These are phyloP conservation scores for Agrilus cyanescens DNA, from an alignment of 2,888 invertebrate species.

Conservation along the genomic window DNA sequence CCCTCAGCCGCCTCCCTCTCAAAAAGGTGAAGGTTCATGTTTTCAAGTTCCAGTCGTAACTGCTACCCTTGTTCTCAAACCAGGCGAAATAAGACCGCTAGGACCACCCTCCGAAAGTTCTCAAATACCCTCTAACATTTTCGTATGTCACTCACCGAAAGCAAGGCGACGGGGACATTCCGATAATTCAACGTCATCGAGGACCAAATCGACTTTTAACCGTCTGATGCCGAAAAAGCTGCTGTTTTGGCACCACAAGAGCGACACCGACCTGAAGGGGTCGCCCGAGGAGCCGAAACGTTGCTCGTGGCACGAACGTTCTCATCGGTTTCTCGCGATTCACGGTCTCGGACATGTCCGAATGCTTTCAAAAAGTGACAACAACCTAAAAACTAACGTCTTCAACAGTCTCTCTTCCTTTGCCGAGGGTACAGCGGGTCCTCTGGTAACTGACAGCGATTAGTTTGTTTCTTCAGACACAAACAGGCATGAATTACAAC, in stretches of 20 bases:
- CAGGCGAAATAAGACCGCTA: constrained; percentile 31
- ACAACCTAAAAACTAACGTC: constrained; percentile 17
- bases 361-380: constrained; percentile 26
- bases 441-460: too few relatives aligned
- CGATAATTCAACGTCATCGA: constrained; percentile 12
- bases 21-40: constrained; percentile 8
- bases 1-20: constrained; percentile 33
- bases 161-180: constrained; percentile 19
- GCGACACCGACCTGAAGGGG: constrained; percentile 17
- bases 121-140: constrained; percentile 13
- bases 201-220: constrained; percentile 18
- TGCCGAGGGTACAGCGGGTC: too few relatives aligned
- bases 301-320: constrained; percentile 24
- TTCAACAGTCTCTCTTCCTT: too few relatives aligned
- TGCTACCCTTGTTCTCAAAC: constrained; percentile 39
- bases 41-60: constrained; percentile 28
- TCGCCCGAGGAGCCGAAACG: constrained; percentile 14
- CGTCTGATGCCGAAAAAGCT: constrained; percentile 43
- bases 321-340: background rate
- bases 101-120: constrained; percentile 18
- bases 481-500: too few relatives aligned
- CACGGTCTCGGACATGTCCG: constrained; percentile 14
- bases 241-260: constrained; percentile 43
- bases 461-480: too few relatives aligned
- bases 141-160: constrained; percentile 28